Conservation (phyloP, 2,113 vertebrate species). For the Ramphastos sulfuratus region DNA sequence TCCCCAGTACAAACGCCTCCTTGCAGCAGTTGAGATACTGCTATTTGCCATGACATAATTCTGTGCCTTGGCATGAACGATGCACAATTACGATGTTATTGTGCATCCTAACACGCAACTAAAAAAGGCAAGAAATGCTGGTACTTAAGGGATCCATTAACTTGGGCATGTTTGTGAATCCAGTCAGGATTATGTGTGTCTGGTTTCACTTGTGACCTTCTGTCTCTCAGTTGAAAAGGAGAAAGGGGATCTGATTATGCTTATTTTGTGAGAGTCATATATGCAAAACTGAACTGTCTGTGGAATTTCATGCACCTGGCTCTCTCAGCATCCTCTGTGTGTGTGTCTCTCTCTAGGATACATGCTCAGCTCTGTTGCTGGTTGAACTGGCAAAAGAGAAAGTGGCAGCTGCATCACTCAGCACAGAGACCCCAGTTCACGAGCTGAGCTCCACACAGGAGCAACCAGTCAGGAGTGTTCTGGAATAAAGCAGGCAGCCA, state of each 20-base stretch:
- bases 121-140: background rate
- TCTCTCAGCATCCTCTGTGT: background rate
- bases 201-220: background rate
- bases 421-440: background rate
- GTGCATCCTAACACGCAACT: background rate
- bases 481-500: background rate
- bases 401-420: background rate
- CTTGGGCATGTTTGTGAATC: background rate
- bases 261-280: background rate
- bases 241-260: background rate
- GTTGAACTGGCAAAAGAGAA: accelerated
- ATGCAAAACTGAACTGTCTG: accelerated
- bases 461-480: background rate
- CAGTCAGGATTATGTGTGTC: background rate
- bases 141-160: background rate
- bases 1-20: no score
- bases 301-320: accelerated
- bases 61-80: no score
- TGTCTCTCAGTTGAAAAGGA: background rate
- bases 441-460: background rate
- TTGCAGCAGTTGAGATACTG: no score
- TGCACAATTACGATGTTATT: no score
- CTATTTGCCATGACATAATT: no score
- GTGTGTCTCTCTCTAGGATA: background rate
- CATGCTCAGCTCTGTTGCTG: background rate